Conservation (phyloP, 2,888 invertebrate species). For the Heliconius cydno region DNA sequence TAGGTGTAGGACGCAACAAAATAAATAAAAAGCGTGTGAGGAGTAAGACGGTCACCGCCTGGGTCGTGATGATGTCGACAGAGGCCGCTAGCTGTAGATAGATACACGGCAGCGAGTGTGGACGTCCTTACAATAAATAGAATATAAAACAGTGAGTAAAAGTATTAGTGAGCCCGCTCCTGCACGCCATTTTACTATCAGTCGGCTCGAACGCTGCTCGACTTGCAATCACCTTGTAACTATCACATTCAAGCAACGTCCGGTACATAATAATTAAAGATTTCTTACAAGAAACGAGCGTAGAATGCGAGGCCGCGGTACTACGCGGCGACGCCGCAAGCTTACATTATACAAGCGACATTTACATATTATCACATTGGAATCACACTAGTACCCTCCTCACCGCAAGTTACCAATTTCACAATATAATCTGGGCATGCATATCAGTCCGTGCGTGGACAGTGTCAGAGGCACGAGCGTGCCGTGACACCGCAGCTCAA, state of each 20-base stretch:
- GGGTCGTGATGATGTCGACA: neutral
- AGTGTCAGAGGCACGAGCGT: constrained; percentile 42
- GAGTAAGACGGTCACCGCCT: neutral
- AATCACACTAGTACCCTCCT: constrained; percentile 51
- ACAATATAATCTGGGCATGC: constrained; percentile 71
- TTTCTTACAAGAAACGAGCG: constrained; percentile 57
- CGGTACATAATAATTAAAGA: constrained; percentile 59
- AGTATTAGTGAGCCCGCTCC: constrained; percentile 51
- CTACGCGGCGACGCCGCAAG: constrained; percentile 44
- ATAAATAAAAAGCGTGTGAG: constrained; percentile 18
- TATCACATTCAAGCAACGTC: constrained; percentile 53
- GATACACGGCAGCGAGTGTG: constrained; percentile 45
- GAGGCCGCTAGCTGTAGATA: constrained; percentile 36
- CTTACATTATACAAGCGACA: constrained; percentile 62
- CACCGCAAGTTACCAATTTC: constrained; percentile 49
- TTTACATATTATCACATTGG: constrained; percentile 52
- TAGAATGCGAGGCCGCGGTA: constrained; percentile 51
- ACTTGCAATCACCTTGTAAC: constrained; percentile 28
- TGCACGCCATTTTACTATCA: constrained; percentile 42
- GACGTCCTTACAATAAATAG: constrained; percentile 21
- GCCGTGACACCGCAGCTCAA: constrained; percentile 52
- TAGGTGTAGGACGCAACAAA: constrained; percentile 15
- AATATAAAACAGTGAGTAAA: constrained; percentile 31
- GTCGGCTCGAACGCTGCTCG: constrained; percentile 52
- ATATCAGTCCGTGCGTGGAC: constrained; percentile 57